Evolutionary conservation across 1,140 invertebrate species (phyloP).

Genomic region (Amyelois transitella): DNA sequence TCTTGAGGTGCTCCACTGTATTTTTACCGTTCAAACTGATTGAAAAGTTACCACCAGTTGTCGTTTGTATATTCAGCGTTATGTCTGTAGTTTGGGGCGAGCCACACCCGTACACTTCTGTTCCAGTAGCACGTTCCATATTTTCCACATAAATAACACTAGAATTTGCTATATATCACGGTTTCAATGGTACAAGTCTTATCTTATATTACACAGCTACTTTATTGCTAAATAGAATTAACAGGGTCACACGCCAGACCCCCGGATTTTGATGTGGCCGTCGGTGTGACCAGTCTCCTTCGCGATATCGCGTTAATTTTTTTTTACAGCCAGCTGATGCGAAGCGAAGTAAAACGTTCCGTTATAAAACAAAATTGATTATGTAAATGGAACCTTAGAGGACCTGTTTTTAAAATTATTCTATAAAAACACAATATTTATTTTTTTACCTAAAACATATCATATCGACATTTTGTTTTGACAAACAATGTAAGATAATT

Average conservation of each 20-base stretch:
- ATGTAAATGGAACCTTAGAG: no score
- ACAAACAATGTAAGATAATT: no score
- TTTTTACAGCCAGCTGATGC: conserved; percentile 73
- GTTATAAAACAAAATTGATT: conserved; percentile 12
- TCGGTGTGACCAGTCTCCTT: conserved; percentile 68
- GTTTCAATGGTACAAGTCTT: conserved; percentile 51
- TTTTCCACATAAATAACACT: conserved; percentile 68
- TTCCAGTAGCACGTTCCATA: conserved; percentile 70
- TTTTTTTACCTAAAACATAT: no score
- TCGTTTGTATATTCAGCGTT: conserved; percentile 89
- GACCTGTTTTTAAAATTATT: no score
- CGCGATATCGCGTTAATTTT: conserved; percentile 69
- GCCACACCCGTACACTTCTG: conserved; percentile 79
- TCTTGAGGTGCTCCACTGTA: conserved; percentile 91
- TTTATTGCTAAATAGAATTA: conserved; percentile 71
- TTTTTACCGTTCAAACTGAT: conserved; percentile 85
- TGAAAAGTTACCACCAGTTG: conserved; percentile 92
- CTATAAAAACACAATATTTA: no score
- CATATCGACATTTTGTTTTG: no score
- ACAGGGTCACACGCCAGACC: conserved; percentile 72
- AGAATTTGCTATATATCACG: conserved; percentile 54
- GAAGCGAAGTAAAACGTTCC: conserved; percentile 44
- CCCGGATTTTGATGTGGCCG: conserved; percentile 73
- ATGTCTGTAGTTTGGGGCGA: conserved; percentile 78
- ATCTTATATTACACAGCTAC: conserved; percentile 69